These are phyloP conservation scores for Cephalopachus bancanus DNA, from an alignment of 2,797 vertebrate genomes.

Conservation along the genomic window DNA sequence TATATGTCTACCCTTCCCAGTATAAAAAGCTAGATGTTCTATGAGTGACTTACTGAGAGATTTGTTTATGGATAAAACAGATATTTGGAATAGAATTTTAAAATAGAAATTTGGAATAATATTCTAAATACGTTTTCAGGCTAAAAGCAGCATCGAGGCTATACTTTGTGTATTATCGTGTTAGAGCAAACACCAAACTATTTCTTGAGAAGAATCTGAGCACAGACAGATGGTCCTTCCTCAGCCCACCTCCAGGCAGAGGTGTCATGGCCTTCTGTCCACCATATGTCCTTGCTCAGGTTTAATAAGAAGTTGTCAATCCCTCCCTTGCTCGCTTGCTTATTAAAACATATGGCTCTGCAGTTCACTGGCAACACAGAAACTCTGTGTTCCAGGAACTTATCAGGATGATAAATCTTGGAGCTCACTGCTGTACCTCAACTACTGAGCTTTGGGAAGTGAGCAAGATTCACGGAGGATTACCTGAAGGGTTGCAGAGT, in stretches of 20 bases:
- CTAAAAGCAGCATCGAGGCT: conserved; percentile 19
- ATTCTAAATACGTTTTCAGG: not conserved
- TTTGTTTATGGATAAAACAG: conserved; percentile 54
- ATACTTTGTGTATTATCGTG: not conserved
- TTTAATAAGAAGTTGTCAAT: conserved; percentile 78
- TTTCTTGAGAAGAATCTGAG: conserved; percentile 35
- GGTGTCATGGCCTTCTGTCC: conserved; percentile 61
- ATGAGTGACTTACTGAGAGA: not conserved
- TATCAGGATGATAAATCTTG: not conserved
- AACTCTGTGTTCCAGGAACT: not conserved
- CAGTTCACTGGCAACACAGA: not conserved
- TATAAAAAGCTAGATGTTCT: conserved; percentile 2
- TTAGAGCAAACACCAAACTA: conserved; percentile 25
- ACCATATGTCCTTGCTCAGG: conserved; percentile 64
- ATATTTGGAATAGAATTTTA: not conserved
- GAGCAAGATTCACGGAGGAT: not conserved
- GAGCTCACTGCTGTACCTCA: not conserved
- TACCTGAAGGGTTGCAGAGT: not conserved
- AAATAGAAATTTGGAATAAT: not conserved
- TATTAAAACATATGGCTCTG: conserved; percentile 78
- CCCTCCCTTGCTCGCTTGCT: conserved; percentile 63
- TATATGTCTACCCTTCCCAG: not conserved
- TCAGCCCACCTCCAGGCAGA: not conserved
- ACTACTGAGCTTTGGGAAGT: not conserved
- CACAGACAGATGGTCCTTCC: not conserved